Evolutionary conservation across 2,888 invertebrate genomes (phyloP), one percentile per base, ranked within the genome.

Genomic region (Keiferia lycopersicella): DNA sequence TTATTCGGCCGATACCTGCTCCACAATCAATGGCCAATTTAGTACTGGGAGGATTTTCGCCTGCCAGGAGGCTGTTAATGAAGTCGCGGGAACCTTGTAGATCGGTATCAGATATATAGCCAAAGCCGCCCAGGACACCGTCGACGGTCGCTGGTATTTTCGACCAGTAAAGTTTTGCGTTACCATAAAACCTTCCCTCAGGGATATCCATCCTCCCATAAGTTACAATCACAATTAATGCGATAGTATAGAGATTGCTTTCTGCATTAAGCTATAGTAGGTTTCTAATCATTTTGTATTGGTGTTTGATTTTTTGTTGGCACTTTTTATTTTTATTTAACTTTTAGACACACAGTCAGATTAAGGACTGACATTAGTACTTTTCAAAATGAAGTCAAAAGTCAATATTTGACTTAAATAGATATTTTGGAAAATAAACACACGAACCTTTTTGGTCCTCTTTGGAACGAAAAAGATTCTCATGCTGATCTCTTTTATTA

Each of bases 51-150:
- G 87, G 81, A 56, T 79, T 78, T 65, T 94, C 92, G 1, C 73
- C 73, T 14, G 74, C 68, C 64, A 89, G 74, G 64, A 91, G 73
- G 64, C 80, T 72, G 62, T 94, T 93, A 34, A 99, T 87, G 86
- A 99, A 98, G 53, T 87, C 82, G 73, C 93, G 94, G 0, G 99
- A 99, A n/a, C 96, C 96, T 69, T 94, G 93, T 65, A 99, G 95
- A 84, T 99, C 99, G 61, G 94, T 94, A 64, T 94, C 93, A 34
- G 98, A 97, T 64, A 99, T 95, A 74, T 94, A 93, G 0, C 96
- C 97, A 81, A 96, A 97, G 2, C 99, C 99, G 7, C 99, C 99
- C 0, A 99, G 93, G 94, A 99, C 98, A 14, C 99, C 99, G 86
- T 98, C 95, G 10, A 98, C 87, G 0, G 98, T 98, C 0, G 98